Percentiles rank a stretch among this genome's conserved stretches.
phyloP scores from a whole-genome alignment of 2,888 invertebrate species.

The Xanthia icteritia region DNA sequence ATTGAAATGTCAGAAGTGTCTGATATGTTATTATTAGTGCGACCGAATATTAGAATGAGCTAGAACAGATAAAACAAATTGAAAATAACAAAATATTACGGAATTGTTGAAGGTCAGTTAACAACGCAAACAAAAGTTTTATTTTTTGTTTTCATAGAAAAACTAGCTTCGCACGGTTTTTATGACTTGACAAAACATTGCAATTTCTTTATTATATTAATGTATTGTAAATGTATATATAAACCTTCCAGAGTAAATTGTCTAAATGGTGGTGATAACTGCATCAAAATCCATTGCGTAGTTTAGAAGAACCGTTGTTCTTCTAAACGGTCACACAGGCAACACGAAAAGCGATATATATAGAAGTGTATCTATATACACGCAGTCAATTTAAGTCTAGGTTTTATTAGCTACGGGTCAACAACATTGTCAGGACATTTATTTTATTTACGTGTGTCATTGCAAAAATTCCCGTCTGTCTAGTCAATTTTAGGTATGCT shows the following conservation, averaged over 20 bases:
- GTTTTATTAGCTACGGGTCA: slow-evolving; percentile 7
- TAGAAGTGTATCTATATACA: not conserved
- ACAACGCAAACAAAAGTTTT: not conserved
- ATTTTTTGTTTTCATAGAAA: not conserved
- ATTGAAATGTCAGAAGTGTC: not conserved
- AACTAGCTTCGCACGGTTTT: too few relatives aligned
- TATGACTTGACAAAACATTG: too few relatives aligned
- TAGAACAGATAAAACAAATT: not conserved
- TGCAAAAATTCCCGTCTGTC: not conserved
- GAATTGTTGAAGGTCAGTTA: not conserved
- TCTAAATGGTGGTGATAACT: too few relatives aligned
- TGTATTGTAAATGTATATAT: too few relatives aligned
- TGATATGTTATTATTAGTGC: not conserved
- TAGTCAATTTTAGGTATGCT: not conserved
- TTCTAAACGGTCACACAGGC: too few relatives aligned
- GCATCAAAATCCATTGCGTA: too few relatives aligned
- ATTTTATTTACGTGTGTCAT: not conserved
- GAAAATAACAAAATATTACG: too few relatives aligned
- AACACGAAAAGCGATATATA: too few relatives aligned
- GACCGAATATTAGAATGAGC: not conserved
- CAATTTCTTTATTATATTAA: too few relatives aligned
- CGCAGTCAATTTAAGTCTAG: not conserved
- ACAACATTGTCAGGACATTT: too few relatives aligned
- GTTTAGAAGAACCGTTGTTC: too few relatives aligned
- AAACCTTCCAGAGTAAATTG: too few relatives aligned